Evolutionary conservation across 2,797 vertebrate genomes (phyloP).

Genomic region (Cyclura pinguis): DNA sequence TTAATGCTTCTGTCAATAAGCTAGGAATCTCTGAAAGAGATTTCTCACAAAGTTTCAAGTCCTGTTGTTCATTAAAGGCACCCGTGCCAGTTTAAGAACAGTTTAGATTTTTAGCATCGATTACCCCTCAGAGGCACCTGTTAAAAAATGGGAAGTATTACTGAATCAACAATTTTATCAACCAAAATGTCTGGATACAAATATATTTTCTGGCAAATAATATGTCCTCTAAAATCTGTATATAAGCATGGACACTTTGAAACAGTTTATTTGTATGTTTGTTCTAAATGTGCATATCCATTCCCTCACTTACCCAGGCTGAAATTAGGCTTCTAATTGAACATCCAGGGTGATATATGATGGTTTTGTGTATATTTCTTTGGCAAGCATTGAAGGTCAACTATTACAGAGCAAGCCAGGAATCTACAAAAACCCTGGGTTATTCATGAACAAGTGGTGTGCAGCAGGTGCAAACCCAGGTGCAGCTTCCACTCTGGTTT

Average conservation of each 20-base stretch:
- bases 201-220: not conserved
- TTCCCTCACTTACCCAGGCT: not conserved
- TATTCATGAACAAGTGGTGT: not conserved
- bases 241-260: not conserved
- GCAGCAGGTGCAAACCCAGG: not conserved
- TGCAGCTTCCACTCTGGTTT: not conserved
- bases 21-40: not conserved
- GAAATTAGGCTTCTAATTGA: not conserved
- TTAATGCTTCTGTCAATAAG: conserved; percentile 7
- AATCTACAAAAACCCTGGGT: not conserved
- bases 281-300: not conserved
- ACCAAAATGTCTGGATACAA: not conserved
- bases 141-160: not conserved
- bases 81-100: not conserved
- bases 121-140: not conserved
- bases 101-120: not conserved
- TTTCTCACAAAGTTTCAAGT: not conserved
- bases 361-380: not conserved
- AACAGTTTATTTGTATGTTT: not conserved
- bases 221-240: not conserved
- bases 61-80: not conserved
- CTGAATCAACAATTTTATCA: not conserved
- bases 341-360: not conserved
- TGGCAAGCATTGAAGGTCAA: not conserved
- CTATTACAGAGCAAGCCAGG: not conserved